Evolutionary conservation across 92 coral and sea anemone species (phyloP).

Genomic region (Chrysogorgia sp.): DNA sequence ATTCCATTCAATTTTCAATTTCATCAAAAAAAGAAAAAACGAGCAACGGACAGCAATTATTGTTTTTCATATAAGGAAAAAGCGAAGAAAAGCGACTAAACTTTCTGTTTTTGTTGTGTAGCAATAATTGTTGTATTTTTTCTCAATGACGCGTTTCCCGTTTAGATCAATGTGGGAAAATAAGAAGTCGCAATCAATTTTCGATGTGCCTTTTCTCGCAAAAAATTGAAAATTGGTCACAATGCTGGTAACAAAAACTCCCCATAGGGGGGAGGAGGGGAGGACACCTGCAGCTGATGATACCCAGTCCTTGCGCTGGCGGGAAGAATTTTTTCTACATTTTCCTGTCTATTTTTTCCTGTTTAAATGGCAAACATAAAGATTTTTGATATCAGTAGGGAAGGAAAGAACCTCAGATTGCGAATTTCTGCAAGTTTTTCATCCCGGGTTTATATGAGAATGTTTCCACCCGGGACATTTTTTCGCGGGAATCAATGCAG

Average conservation of each 20-base stretch:
- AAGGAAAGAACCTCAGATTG: slow-evolving; percentile 20
- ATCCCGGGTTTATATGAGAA: too few relatives aligned
- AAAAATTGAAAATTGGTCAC: slow-evolving; percentile 16
- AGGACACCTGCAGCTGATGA: not conserved
- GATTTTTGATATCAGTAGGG: slow-evolving; percentile 26
- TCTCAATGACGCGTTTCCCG: too few relatives aligned
- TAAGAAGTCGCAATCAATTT: slow-evolving; percentile 20
- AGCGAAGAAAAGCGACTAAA: too few relatives aligned
- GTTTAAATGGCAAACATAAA: slow-evolving; percentile 22
- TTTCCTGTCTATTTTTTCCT: not conserved
- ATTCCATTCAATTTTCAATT: not conserved
- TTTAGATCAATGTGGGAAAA: too few relatives aligned
- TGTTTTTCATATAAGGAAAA: too few relatives aligned
- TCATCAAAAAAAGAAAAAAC: too few relatives aligned
- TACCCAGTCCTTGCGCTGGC: slow-evolving; percentile 3
- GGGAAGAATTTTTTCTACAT: not conserved
- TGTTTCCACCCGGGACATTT: too few relatives aligned
- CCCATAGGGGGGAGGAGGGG: not conserved
- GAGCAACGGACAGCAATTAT: too few relatives aligned
- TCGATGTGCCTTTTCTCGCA: not conserved
- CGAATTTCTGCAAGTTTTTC: slow-evolving; percentile 22
- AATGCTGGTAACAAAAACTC: slow-evolving; percentile 6
- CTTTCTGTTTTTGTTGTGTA: too few relatives aligned
- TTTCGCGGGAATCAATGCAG: too few relatives aligned
- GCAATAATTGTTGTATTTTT: too few relatives aligned